These are phyloP conservation scores for Tetranychus cinnabarinus DNA, from an alignment of 1,140 invertebrate genomes.

Conservation along the genomic window DNA sequence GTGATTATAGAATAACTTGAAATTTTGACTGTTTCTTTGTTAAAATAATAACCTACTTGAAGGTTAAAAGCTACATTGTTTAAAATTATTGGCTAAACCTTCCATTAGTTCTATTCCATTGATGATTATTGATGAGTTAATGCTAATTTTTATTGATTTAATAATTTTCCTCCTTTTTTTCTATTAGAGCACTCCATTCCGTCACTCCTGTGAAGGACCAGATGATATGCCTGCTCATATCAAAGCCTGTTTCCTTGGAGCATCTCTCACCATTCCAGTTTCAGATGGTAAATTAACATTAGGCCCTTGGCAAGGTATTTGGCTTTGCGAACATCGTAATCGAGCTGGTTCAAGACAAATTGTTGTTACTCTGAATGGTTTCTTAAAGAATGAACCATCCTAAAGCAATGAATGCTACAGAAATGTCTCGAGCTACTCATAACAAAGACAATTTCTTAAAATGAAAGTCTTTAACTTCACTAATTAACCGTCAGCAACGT, in stretches of 20 bases:
- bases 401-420: no score
- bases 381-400: slow-evolving; percentile 8
- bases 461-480: no score
- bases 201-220: slow-evolving; percentile 87
- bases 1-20: no score
- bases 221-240: slow-evolving; percentile 97
- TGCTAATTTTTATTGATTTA: not conserved
- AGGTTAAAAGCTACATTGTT: no score
- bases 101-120: no score
- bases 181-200: slow-evolving; percentile 34
- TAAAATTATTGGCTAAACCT: no score
- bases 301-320: slow-evolving; percentile 90
- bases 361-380: slow-evolving; percentile 64
- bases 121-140: no score
- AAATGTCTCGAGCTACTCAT: no score
- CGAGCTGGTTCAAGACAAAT: slow-evolving; percentile 69
- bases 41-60: no score
- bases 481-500: no score
- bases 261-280: slow-evolving; percentile 79
- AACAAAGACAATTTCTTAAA: no score
- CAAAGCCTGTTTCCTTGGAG: slow-evolving; percentile 85
- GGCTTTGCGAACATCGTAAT: slow-evolving; percentile 91
- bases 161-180: slow-evolving; percentile 6
- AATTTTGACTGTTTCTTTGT: no score
- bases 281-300: slow-evolving; percentile 80